Conservation (phyloP, 2,888 invertebrate species). For the Deladenus siricidicola region DNA sequence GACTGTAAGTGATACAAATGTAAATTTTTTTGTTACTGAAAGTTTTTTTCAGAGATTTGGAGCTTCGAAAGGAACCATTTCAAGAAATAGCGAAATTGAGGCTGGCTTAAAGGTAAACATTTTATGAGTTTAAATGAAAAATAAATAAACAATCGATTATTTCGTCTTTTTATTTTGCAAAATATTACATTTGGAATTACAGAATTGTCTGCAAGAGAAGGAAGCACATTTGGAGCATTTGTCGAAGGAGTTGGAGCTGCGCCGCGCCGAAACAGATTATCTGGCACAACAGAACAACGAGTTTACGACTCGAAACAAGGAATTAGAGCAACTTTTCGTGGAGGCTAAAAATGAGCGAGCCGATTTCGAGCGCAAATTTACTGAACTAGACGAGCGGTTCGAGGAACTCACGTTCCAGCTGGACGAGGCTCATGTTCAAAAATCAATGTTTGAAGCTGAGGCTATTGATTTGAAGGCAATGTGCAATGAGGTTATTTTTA, state of each 20-base stretch:
- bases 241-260: conserved; percentile 21
- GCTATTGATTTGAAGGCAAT: too few species aligned
- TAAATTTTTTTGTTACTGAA: neutral
- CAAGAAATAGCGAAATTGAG: conserved; percentile 14
- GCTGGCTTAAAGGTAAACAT: conserved; percentile 12
- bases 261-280: conserved; percentile 8
- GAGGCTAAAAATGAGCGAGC: conserved; percentile 1
- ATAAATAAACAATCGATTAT: too few species aligned
- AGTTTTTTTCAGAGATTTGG: neutral
- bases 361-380: neutral
- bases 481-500: too few species aligned
- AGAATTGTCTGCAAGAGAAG: conserved; percentile 67
- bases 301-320: neutral
- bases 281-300: conserved; percentile 4
- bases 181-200: conserved; percentile 62
- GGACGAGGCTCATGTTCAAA: conserved; percentile 4
- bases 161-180: neutral
- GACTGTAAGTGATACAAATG: neutral
- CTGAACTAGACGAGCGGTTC: conserved; percentile 3
- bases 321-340: conserved; percentile 7
- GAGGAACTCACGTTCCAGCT: conserved; percentile 4
- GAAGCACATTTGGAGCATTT: conserved; percentile 21
- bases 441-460: neutral
- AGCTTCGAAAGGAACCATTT: neutral
- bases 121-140: neutral